phyloP scores from a whole-genome alignment of 2,113 vertebrate species.

The Oryzias javanicus region DNA sequence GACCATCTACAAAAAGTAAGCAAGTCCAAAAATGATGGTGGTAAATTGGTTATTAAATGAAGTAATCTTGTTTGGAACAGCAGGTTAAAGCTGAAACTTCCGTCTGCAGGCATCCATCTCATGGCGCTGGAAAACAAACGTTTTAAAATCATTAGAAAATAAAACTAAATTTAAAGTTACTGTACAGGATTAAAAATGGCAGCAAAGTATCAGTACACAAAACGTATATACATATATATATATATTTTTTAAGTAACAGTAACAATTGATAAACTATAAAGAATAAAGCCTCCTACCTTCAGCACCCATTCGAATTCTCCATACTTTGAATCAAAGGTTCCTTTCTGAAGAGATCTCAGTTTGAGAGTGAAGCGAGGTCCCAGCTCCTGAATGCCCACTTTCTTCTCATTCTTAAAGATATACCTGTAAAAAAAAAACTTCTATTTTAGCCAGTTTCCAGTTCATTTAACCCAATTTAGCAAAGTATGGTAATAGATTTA shows the following conservation, averaged over 20 bases:
- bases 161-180: too few species aligned
- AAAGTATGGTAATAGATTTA: too few species aligned
- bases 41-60: constrained; percentile 6
- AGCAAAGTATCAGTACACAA: too few species aligned
- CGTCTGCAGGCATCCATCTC: constrained; percentile 96
- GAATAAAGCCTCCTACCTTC: constrained; percentile 80
- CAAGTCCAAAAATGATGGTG: constrained; percentile 20
- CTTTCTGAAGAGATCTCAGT: constrained; percentile 94
- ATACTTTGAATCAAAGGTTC: constrained; percentile 97
- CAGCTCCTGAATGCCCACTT: constrained; percentile 95
- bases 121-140: constrained; percentile 83
- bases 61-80: neutral
- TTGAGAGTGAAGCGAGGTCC: constrained; percentile 97
- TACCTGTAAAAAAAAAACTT: constrained; percentile 72
- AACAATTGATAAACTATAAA: too few species aligned
- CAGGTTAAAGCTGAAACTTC: constrained; percentile 90
- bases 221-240: too few species aligned
- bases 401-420: constrained; percentile 97
- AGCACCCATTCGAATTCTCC: constrained; percentile 99
- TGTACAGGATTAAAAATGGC: too few species aligned
- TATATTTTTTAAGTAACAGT: too few species aligned
- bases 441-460: neutral
- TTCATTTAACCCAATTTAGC: too few species aligned
- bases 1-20: too few species aligned
- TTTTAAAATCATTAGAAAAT: neutral